Base-by-base conservation (phyloP, 35 echinoderm and acorn worm genomes). In the Heliocidaris erythrogramma region DNA sequence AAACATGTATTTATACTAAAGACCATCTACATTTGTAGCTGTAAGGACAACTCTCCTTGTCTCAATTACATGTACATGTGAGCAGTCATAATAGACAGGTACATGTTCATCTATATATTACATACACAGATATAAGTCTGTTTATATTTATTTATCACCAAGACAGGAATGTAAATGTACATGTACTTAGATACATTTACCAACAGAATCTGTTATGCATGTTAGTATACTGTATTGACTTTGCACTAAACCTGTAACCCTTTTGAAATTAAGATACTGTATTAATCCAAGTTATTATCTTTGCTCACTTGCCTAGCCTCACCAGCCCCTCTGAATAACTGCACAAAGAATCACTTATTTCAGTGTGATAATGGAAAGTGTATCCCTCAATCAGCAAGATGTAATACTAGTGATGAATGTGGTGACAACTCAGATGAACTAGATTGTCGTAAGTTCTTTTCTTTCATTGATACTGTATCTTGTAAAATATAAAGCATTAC, bases 391-490 rank as follows among this genome's bases (percentile, higher is more conserved):
- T 31, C 9, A 29, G 30, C 59, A 60, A 93, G 94, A 30, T 98
- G 97, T 78, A 90, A 98, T 56, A 93, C 90, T 4, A 87, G 56
- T 91, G 86, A 96, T 95, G 96, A 98, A 32, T 98, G 97, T 71
- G 95, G 49, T 92, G 97, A 98, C 49, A n/a, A 49, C 5, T 96
- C 97, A 0, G 97, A 98, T 96, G 97, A 98, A 61, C 31, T 30
- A n/a, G 94, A 93, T 90, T 98, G 97, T 85, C 29, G 97, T 98
- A 96, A 95, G 94, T 95, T 61, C 0, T 88, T 24, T 32, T 29
- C 14, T 31, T 65, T 60, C 14, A 48, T 94, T 94, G 32, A 17
- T 94, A n/a, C n/a, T n/a, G n/a, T n/a, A 12, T 78, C 17, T 21
- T 78, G 6, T 71, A 1, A 7, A 71, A 6, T 4, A 27, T 78